Conservation (phyloP, 2,113 vertebrate species). For the Strix uralensis region DNA sequence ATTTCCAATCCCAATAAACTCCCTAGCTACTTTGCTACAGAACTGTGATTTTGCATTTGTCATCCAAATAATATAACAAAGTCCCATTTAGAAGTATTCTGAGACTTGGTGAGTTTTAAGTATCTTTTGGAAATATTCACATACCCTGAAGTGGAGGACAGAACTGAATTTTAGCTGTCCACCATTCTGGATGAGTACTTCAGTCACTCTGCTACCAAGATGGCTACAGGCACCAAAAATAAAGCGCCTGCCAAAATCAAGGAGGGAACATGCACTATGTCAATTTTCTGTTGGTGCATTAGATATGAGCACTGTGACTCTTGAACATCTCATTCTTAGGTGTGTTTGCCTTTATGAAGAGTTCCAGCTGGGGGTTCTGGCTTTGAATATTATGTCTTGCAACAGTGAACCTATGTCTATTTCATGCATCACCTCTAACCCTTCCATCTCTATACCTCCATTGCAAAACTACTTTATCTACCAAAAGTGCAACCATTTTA, state of each 20-base stretch:
- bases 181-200: neutral
- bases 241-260: neutral
- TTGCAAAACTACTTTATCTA: neutral
- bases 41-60: neutral
- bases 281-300: neutral
- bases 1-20: neutral
- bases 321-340: neutral
- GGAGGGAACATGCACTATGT: neutral
- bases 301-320: neutral
- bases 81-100: neutral
- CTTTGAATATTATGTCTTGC: neutral
- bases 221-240: neutral
- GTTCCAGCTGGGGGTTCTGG: neutral
- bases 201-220: neutral
- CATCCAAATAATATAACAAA: neutral
- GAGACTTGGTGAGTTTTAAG: neutral
- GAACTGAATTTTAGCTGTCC: neutral
- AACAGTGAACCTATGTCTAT: neutral
- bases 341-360: neutral
- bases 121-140: neutral
- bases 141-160: neutral
- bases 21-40: neutral
- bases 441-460: neutral
- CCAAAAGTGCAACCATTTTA: neutral
- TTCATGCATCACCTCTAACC: neutral